Conservation (phyloP, 2,113 vertebrate species). For the Ibidorhyncha struthersii region DNA sequence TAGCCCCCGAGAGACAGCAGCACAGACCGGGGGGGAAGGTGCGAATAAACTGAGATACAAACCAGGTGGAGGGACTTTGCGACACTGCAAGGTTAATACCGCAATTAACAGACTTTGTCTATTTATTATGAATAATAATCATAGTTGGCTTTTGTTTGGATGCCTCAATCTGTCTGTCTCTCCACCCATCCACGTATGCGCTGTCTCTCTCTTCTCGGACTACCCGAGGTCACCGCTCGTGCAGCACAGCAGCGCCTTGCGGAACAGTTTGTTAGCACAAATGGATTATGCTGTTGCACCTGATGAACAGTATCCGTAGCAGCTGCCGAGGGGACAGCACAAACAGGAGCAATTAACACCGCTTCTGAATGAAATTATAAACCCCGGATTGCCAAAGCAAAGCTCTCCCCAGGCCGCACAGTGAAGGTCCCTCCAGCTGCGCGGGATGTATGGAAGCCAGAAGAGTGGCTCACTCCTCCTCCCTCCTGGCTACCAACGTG, state of each 20-base stretch:
- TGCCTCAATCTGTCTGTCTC: neutral
- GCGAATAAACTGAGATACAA: neutral
- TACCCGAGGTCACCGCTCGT: fast-evolving
- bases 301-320: neutral
- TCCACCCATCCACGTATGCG: fast-evolving
- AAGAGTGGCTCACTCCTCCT: neutral
- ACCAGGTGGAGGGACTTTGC: neutral
- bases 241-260: neutral
- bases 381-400: neutral
- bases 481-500: neutral
- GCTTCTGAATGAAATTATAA: no score
- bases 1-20: neutral
- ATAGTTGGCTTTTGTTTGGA: neutral
- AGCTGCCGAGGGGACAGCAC: neutral
- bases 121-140: neutral
- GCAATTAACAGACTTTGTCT: neutral
- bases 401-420: fast-evolving
- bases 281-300: neutral
- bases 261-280: neutral
- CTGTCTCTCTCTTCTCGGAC: neutral
- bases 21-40: fast-evolving
- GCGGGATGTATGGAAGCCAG: fast-evolving
- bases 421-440: fast-evolving
- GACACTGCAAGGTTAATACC: neutral
- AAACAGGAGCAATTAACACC: neutral